Percentiles rank a stretch among this genome's conserved stretches.
Conservation (phyloP, 1,140 invertebrate genomes). For the Alviniconcha marisindica region DNA sequence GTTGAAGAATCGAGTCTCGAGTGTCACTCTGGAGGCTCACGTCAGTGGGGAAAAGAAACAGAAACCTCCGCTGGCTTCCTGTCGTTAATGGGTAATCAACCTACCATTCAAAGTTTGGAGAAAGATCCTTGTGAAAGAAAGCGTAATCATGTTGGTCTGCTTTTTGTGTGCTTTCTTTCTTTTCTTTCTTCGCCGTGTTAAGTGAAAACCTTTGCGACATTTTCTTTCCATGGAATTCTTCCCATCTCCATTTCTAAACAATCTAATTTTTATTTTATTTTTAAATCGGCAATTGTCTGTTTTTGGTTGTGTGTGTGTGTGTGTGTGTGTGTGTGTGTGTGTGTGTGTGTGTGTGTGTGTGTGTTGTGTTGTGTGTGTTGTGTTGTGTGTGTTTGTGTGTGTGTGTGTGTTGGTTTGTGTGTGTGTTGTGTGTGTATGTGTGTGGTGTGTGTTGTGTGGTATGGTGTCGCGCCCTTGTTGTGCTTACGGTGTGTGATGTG, state of each 20-base stretch:
- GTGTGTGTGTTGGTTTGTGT: background rate
- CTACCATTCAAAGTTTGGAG: too few species aligned
- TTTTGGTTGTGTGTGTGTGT: background rate
- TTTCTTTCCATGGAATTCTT: background rate
- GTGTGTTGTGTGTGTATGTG: conserved; percentile 2
- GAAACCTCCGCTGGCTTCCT: too few species aligned
- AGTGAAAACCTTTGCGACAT: background rate
- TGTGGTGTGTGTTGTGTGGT: conserved; percentile 1
- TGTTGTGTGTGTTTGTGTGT: background rate
- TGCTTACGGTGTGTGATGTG: conserved; percentile 16
- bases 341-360: background rate
- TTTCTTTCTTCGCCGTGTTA: background rate
- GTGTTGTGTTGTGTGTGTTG: background rate
- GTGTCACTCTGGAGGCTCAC: too few species aligned
- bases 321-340: background rate
- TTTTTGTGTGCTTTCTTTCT: background rate
- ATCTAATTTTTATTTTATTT: background rate
- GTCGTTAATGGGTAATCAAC: too few species aligned
- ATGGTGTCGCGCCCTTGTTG: too few species aligned
- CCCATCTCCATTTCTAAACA: too few species aligned
- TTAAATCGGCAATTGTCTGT: background rate
- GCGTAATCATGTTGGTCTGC: too few species aligned
- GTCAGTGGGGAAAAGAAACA: too few species aligned
- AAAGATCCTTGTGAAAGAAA: too few species aligned
- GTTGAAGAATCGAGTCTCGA: too few species aligned